These are phyloP conservation scores for Drosophila helvetica DNA, from an alignment of 2,888 invertebrate species.

Conservation along the genomic window DNA sequence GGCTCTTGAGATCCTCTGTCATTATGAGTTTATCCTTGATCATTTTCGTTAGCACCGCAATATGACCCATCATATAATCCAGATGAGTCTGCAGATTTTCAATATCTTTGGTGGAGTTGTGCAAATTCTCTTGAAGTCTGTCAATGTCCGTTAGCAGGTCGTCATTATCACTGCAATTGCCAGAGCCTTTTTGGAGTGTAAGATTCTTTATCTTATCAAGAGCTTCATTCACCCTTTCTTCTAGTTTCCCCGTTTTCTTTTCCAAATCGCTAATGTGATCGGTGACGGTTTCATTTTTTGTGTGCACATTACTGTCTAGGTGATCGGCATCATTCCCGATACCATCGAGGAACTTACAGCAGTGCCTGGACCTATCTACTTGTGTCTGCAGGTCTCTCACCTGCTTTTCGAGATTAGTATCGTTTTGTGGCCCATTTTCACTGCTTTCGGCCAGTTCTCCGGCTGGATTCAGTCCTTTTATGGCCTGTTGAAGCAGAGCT, in stretches of 20 bases:
- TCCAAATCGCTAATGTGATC: conserved; percentile 6
- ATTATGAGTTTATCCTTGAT: neutral
- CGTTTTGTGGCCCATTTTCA: no score
- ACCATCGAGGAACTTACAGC: conserved; percentile 28
- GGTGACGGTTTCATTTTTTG: conserved; percentile 16
- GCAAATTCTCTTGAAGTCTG: conserved; percentile 3
- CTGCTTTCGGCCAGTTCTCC: neutral
- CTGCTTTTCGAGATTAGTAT: neutral
- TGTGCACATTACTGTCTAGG: neutral
- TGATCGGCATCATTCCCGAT: neutral
- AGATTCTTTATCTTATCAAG: neutral
- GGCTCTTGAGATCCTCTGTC: neutral
- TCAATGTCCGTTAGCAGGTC: conserved; percentile 1
- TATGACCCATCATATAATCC: conserved; percentile 2
- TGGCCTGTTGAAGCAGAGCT: neutral
- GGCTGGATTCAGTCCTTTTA: neutral
- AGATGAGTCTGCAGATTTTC: neutral
- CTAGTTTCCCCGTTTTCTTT: neutral
- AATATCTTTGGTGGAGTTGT: neutral
- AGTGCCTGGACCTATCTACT: conserved; percentile 1
- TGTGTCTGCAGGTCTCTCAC: conserved; percentile 2
- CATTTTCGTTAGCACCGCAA: neutral
- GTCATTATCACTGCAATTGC: neutral
- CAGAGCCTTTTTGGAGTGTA: neutral
- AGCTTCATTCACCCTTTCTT: neutral